These are phyloP conservation scores for Chanos chanos DNA, from an alignment of 2,797 vertebrate species.

Conservation along the genomic window DNA sequence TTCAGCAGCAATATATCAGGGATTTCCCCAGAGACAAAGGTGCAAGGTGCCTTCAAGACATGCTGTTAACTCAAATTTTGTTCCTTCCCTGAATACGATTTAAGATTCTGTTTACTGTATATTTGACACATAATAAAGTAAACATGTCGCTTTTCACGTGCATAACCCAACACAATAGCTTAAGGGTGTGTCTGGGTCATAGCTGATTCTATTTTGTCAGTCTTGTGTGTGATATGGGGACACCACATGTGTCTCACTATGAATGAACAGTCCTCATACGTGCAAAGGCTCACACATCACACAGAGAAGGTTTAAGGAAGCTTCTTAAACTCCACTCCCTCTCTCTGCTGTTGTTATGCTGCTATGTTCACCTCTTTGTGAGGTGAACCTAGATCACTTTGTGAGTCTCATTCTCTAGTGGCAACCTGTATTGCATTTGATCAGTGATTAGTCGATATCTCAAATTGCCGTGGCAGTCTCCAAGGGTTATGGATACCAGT, in stretches of 20 bases:
- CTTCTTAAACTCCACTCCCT: background rate
- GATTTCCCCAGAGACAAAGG: no score
- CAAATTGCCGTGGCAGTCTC: no score
- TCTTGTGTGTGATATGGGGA: background rate
- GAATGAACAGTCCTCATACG: background rate
- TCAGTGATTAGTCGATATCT: no score
- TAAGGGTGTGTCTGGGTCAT: background rate
- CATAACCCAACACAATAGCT: background rate
- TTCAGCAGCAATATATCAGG: no score
- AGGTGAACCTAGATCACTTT: no score
- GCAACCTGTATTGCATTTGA: no score
- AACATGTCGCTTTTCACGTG: background rate
- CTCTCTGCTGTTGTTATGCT: background rate
- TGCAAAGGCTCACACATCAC: background rate
- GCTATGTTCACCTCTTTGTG: no score
- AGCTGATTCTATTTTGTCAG: background rate
- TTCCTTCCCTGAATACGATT: background rate
- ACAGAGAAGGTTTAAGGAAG: background rate
- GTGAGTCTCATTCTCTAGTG: no score
- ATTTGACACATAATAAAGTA: slow-evolving; percentile 11
- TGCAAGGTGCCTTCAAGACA: no score
- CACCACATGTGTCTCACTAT: background rate
- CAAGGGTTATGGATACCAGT: no score
- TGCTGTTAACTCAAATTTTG: no score
- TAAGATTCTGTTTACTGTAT: background rate